Base-by-base conservation (phyloP, 2,113 vertebrate genomes). In the Cettia cetti region DNA sequence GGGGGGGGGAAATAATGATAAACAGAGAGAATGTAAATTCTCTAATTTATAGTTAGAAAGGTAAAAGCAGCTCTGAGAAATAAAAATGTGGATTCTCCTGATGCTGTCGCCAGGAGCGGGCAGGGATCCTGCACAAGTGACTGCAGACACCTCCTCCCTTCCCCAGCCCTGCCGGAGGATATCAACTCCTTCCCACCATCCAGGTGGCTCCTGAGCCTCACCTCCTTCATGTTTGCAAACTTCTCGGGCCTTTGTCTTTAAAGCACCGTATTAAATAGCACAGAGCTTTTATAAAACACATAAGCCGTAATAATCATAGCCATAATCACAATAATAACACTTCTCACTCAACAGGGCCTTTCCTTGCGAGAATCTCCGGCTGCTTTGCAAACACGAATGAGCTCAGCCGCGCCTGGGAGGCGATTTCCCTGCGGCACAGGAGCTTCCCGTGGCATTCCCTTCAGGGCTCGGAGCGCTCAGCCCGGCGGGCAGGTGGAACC, bases 271-370 rank as follows among this genome's bases (percentile, higher is more conserved):
- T 57, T 89, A 92, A 96, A 81, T 0, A 33, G 69, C 13, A 2
- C 53, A 1, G 52, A 17, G 93, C 92, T 92, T 84, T 84, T 47
- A 17, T 65, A 56, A 94, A 83, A 90, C 60, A 72, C 28, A 13
- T 60, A 92, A 90, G 69, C 95, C 69, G 1, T 33, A 86, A 96
- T 96, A 95, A 95, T 53, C 86, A 23, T 10, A 72, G 80, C 52
- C 69, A 2, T 90, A 89, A 94, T 82, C 72, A 3, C 89, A 95
- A 93, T 76, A 93, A 96, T 94, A 93, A 86, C 31, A 14, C 90
- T 90, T 71, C 50, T 53, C 69, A 10, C 93, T 91, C 96, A 68
- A 45, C 7, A 4, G 92, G 95, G 80, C 90, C 14, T 78, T 95
- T 57, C 77, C 64, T 53, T 47, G 65, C 0, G 35, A 33, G 90